Conservation (phyloP, 1,140 invertebrate species). For the roundworm (Caenorhabditis elegans) region WBcel235 BX284602.5:14559501-14560000, state of each 20-base stretch:
- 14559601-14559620: constrained; percentile 97
- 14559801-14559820: constrained; percentile 98
- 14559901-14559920: too few species aligned
- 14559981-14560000: constrained; percentile 95
- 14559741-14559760: constrained; percentile 92
- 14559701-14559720: constrained; percentile 95
- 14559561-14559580: constrained; percentile 89
- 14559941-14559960: too few species aligned
- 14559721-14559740: constrained; percentile 88
- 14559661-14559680: constrained; percentile 91
- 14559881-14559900: too few species aligned
- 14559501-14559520: constrained; percentile 79
- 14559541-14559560: constrained; percentile 92
- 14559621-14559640: constrained; percentile 81
- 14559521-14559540: constrained; percentile 91
- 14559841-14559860: too few species aligned
- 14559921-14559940: too few species aligned
- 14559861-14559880: too few species aligned
- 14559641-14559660: constrained; percentile 96
- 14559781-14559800: constrained; percentile 95
- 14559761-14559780: constrained; percentile 98
- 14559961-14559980: constrained; percentile 81
- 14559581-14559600: constrained; percentile 98
- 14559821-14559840: constrained; percentile 50
- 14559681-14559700: constrained; percentile 96